A percentile compares a stretch with the other conserved stretches of the same genome.
Conservation (phyloP, 2,113 vertebrate genomes). For the Gallinago paraguaiae region DNA sequence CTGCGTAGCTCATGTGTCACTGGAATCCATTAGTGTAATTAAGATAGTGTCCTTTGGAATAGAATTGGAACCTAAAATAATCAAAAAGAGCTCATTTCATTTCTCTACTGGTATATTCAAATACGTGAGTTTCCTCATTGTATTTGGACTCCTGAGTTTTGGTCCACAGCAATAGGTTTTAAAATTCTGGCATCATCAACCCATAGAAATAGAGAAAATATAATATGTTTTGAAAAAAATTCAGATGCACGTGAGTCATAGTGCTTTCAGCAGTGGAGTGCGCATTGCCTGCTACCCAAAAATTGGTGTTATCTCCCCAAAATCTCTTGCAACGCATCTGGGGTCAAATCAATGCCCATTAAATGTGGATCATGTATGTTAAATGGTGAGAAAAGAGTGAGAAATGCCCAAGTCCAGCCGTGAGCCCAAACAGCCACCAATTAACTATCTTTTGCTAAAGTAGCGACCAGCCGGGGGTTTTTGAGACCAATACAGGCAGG, state of each 20-base stretch:
- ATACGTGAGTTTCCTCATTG: background rate
- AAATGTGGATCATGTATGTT: background rate
- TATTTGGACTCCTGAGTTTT: slow-evolving; percentile 4
- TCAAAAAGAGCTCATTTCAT: background rate
- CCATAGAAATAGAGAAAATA: background rate
- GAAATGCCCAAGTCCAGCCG: background rate
- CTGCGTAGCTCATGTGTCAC: background rate
- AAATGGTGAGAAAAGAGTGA: background rate
- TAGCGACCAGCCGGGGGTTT: background rate
- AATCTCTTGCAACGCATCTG: background rate
- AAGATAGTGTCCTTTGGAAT: background rate
- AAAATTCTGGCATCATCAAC: background rate
- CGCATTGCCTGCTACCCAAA: background rate
- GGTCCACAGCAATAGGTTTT: background rate
- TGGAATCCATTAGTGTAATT: background rate
- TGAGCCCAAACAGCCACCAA: background rate
- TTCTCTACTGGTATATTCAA: background rate
- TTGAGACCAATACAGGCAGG: background rate
- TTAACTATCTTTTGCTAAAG: background rate
- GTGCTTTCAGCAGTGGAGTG: background rate
- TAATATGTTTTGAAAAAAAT: background rate
- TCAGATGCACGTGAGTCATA: background rate
- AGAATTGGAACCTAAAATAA: background rate
- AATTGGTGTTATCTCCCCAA: background rate
- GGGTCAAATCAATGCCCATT: background rate